Base-by-base conservation (phyloP, 1,140 invertebrate genomes). In the Zeugodacus cucurbitae region DNA sequence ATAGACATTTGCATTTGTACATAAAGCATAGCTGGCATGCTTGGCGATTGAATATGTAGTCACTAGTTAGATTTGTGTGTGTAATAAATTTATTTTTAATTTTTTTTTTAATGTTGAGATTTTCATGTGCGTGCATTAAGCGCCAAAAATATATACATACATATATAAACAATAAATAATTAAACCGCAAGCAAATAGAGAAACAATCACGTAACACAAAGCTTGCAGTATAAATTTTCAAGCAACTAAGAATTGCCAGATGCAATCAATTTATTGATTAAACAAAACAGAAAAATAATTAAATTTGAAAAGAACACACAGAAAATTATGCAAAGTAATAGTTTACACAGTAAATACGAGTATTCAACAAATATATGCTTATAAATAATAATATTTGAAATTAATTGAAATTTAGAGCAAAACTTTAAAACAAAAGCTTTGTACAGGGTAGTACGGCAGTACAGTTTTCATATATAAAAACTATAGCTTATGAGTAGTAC, bases 21-120 rank as follows among this genome's bases (percentile, higher is more conserved):
- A 92, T 92, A 92, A 62, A 88, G 86, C 57, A 91, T 91, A 92
- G 89, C 91, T 92, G 91, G 91, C 91, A 90, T 91, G 92, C 91
- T 92, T 92, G 91, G 91, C 91, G 91, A 92, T 91, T 91, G 74
- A 48, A 82, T 82, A 82, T 82, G 44, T 82, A 82, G 89, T 88
- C 70, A 64, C 89, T 87, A 87, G 20, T 87, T 32, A 78, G 74
- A 48, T 82, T 22, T 82, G 3, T 26, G 34, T 44, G n/a, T 70
- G n/a, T 70, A n/a, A 70, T 37, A 82, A 82, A 11, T 48, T 26
- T 82, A 44, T 48, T 37, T 74, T n/a, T n/a, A n/a, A n/a, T n/a
- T 22, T 1, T 37, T 37, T 34, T n/a, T 22, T 74, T 20, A 34
- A 54, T 54, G 3, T 82, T 48, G 74, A 82, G 74, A 82, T 82